Evolutionary conservation across 2,113 vertebrate genomes (phyloP).

Genomic region (Xyliphius kryptos): DNA sequence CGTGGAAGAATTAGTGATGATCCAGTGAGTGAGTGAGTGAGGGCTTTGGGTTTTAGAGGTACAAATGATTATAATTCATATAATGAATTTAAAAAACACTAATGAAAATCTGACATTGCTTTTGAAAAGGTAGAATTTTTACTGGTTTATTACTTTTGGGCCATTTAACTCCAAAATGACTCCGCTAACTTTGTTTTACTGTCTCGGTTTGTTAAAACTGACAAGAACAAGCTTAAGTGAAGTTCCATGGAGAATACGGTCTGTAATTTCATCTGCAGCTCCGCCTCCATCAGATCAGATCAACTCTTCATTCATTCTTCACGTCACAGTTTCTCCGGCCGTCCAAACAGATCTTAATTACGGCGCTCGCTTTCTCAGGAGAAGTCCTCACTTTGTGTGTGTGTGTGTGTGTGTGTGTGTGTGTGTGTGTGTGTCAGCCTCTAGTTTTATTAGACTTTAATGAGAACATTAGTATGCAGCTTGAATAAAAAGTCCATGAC

Average conservation of each 20-base stretch:
- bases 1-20: no score
- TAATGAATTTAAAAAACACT: no score
- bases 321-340: background rate
- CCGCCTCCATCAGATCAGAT: background rate
- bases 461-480: constrained; percentile 48
- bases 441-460: constrained; percentile 43
- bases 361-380: constrained; percentile 21
- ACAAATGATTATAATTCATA: no score
- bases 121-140: no score
- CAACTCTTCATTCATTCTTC: background rate
- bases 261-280: background rate
- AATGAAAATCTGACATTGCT: no score
- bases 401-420: constrained; percentile 6
- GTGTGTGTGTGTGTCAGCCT: constrained; percentile 11
- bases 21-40: no score
- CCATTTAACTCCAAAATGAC: no score
- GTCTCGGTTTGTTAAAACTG: no score
- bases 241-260: background rate
- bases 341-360: constrained; percentile 13
- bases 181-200: no score
- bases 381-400: constrained; percentile 9
- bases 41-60: no score
- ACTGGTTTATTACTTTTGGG: no score
- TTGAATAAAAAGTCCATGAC: constrained; percentile 36
- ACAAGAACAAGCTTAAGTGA: background rate